Evolutionary conservation across 2,113 vertebrate genomes (phyloP), one percentile per base, ranked within the genome.

Genomic region (Dromaius novaehollandiae): DNA sequence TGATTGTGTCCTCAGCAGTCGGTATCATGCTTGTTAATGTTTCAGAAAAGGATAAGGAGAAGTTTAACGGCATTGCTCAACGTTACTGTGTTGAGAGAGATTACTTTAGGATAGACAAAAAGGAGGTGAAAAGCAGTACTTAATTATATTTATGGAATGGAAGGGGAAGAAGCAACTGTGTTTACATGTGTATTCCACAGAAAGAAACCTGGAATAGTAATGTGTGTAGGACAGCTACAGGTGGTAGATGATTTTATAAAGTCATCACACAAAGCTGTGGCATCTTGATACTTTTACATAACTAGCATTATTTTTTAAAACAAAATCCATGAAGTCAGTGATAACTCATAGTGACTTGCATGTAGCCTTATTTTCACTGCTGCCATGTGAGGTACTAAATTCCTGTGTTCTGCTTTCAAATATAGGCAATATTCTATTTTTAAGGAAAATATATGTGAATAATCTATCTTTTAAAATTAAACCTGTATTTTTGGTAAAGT

Each of bases 221-320:
- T 76, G 5, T 51, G 68, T 69, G 61, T 71, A 46, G 34, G 24
- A 87, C n/a, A 77, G 19, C n/a, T 73, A 21, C 4, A 65, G 40
- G 17, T 11, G 11, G 5, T 25, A 65, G 26, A 13, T 44, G 13
- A 55, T 69, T 94, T 87, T 71, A 13, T 68, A 46, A 38, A n/a
- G 11, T 38, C 73, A 5, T 7, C 30, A 32, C 1, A 0, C 24
- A 69, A 63, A 70, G 14, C 20, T 74, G 0, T 56, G 9, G 3
- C 71, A 42, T 79, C 81, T 61, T 58, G 28, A 53, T 42, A 26
- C 38, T 82, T 85, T 20, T n/a, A 79, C 61, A 87, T 82, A 80
- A 74, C 36, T 26, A 66, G 2, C 11, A 28, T 63, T 77, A 60
- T 15, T 16, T 44, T 89, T 78, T 73, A 80, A 65, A 63, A 13